Base-by-base conservation (phyloP, 2,113 vertebrate species). In the Psammodynastes pulverulentus region DNA sequence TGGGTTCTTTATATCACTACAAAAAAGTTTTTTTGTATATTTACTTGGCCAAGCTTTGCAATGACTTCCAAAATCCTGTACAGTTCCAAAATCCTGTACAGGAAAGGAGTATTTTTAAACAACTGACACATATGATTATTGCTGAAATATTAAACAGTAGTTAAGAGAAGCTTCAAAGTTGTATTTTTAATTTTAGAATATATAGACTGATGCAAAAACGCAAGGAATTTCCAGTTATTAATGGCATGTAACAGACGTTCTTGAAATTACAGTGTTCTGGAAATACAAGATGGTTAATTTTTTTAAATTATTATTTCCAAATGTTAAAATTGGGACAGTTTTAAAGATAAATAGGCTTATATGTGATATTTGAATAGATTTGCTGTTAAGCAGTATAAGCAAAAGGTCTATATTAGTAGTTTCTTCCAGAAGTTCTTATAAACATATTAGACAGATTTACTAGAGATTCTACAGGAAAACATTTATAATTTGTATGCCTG, bases 251-350 rank as follows among this genome's bases (percentile, higher is more conserved):
- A 97, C 92, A 96, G 95, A 97, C 97, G 92, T 97, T 95, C 96
- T 96, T 95, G 96, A 96, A 97, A 96, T 97, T 97, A 97, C 91
- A 97, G 97, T 98, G 97, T 97, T 98, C 97, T 98, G 97, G 97
- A 98, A 98, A 97, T 95, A 97, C 95, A 96, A 95, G 96, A 95
- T 94, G 93, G 96, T 96, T 96, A 93, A 94, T 84, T 95, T 97
- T 96, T 95, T 96, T 92, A 10, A 10, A 92, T 96, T 91, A 95
- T 95, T 93, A 94, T 97, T 97, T 94, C 94, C 97, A 95, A 97
- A 97, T 96, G 95, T 97, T 96, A 97, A 87, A 96, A 97, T 92
- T 94, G 97, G 96, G 96, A 96, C 93, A 94, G 94, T 92, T 96
- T 95, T 96, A 93, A 95, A 91, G 94, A 96, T 96, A 97, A 96